A percentile compares a stretch with the other conserved stretches of the same genome.
Conservation (phyloP, 64 coral and sea anemone species). For the Montipora foliosa region DNA sequence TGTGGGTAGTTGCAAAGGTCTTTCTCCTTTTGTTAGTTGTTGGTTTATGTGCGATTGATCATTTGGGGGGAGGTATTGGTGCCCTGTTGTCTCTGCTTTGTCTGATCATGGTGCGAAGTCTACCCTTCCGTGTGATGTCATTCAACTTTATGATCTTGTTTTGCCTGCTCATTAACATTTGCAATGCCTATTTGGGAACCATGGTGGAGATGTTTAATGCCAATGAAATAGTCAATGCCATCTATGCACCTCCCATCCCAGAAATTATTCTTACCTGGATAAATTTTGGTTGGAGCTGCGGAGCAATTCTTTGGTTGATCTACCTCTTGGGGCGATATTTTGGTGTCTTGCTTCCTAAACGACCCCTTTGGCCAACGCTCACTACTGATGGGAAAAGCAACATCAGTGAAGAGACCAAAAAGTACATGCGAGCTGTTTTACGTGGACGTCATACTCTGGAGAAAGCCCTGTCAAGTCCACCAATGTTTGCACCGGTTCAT, state of each 20-base stretch:
- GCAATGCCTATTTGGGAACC: slow-evolving; percentile 83
- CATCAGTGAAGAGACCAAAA: slow-evolving; percentile 86
- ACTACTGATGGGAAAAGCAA: slow-evolving; percentile 88
- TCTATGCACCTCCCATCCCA: slow-evolving; percentile 85
- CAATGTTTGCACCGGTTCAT: slow-evolving; percentile 97
- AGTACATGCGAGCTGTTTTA: slow-evolving; percentile 95
- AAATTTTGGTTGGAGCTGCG: slow-evolving; percentile 65
- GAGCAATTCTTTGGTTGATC: slow-evolving; percentile 74
- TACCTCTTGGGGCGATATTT: slow-evolving; percentile 85
- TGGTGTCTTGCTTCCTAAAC: slow-evolving; percentile 46
- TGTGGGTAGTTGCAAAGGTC: slow-evolving; percentile 78
- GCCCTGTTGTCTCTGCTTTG: slow-evolving; percentile 78
- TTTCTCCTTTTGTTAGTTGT: slow-evolving; percentile 80
- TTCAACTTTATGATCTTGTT: slow-evolving; percentile 98
- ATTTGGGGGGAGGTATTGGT: slow-evolving; percentile 79
- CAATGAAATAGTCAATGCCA: slow-evolving; percentile 65
- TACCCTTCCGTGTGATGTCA: slow-evolving; percentile 85
- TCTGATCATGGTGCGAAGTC: slow-evolving; percentile 82
- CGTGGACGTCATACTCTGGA: slow-evolving; percentile 93
- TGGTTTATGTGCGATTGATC: slow-evolving; percentile 75
- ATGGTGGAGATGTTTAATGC: slow-evolving; percentile 84
- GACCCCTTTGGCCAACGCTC: slow-evolving; percentile 92
- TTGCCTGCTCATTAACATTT: slow-evolving; percentile 78
- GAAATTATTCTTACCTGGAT: slow-evolving; percentile 68
- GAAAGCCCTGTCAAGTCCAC: slow-evolving; percentile 87